Evolutionary conservation across 1,140 invertebrate species (phyloP).

Genomic region (Caenorhabditis latens): DNA sequence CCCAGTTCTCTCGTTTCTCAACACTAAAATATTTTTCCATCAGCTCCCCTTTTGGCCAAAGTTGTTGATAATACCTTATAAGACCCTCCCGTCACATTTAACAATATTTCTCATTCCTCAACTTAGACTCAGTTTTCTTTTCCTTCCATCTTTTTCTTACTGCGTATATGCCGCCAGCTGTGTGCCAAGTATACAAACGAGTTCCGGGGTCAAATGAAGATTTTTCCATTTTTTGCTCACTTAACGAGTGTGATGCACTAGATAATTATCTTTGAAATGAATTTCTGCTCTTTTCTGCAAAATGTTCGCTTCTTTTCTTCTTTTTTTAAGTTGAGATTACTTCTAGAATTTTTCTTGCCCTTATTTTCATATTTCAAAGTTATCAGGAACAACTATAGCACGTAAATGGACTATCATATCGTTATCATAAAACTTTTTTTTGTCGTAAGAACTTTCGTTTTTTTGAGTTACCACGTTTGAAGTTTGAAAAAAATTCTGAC

Average conservation of each 20-base stretch:
- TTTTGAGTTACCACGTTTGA: no score
- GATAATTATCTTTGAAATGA: neutral
- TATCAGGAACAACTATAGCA: no score
- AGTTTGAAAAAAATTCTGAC: no score
- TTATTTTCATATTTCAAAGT: no score
- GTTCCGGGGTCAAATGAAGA: neutral
- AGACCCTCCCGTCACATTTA: neutral
- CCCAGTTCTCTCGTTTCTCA: no score
- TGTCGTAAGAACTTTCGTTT: no score
- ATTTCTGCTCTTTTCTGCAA: neutral
- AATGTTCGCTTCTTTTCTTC: neutral
- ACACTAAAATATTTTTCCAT: no score
- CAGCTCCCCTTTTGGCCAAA: neutral
- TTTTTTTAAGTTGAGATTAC: neutral
- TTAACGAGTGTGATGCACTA: neutral
- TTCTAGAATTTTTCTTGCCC: no score
- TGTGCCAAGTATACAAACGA: conserved; percentile 39
- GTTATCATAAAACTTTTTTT: no score
- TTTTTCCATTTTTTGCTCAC: neutral
- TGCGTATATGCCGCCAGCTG: neutral
- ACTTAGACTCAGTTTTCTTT: neutral
- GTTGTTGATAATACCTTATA: neutral
- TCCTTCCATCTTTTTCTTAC: neutral
- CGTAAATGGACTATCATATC: no score
- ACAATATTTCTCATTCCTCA: conserved; percentile 16